A percentile compares a stretch with the other conserved stretches of the same genome.
Conservation (phyloP, 1,140 invertebrate species). For the Probaryconus sp. region DNA sequence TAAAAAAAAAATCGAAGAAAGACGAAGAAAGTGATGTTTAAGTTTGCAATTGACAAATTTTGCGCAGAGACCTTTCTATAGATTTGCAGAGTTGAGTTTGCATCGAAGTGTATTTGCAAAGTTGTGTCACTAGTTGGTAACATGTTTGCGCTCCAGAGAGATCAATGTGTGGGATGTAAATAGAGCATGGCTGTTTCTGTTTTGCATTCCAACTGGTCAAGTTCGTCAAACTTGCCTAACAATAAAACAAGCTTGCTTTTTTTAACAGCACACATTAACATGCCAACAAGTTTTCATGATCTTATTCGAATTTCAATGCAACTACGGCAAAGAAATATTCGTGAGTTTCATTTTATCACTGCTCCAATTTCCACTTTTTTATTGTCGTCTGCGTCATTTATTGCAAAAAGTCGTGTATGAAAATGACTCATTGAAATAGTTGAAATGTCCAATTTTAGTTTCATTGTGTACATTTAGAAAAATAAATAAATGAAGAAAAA, state of each 20-base stretch:
- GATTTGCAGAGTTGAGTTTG: slow-evolving; percentile 28
- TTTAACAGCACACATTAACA: slow-evolving; percentile 9
- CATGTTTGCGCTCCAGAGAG: slow-evolving; percentile 23
- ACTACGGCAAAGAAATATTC: too few relatives aligned
- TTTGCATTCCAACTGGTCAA: slow-evolving; percentile 32
- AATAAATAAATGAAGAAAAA: too few relatives aligned
- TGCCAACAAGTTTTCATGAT: slow-evolving; percentile 5
- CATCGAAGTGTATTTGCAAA: slow-evolving; percentile 45
- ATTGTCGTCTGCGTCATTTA: too few relatives aligned
- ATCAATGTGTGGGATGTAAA: slow-evolving; percentile 44
- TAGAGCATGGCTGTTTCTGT: slow-evolving; percentile 29
- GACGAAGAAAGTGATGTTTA: too few relatives aligned
- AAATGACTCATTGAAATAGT: too few relatives aligned
- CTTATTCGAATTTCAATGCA: slow-evolving; percentile 10
- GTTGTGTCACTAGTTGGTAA: slow-evolving; percentile 42
- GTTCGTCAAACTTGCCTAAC: slow-evolving; percentile 39
- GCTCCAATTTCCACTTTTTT: too few relatives aligned
- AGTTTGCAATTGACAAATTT: too few relatives aligned
- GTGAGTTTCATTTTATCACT: neutral
- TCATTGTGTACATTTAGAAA: too few relatives aligned
- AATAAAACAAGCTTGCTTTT: slow-evolving; percentile 29
- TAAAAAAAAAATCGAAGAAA: neutral
- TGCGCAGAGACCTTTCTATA: slow-evolving; percentile 15
- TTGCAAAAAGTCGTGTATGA: too few relatives aligned
- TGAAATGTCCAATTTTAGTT: too few relatives aligned